phyloP scores from a whole-genome alignment of 2,113 vertebrate genomes.

The Melanocharis versteri region DNA sequence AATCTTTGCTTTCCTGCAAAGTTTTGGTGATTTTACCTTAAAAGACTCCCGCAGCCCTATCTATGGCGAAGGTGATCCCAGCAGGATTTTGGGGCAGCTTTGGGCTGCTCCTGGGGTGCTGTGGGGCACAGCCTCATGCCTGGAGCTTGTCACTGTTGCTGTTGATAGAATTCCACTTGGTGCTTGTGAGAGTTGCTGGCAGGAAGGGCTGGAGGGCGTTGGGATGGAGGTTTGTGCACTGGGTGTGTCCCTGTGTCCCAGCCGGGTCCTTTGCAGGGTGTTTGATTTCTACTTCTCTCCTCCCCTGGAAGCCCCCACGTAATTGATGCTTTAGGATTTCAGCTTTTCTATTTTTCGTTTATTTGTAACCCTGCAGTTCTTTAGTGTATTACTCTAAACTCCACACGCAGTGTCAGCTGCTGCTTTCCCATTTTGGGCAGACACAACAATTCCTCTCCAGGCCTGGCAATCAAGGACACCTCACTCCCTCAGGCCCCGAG shows the following conservation, averaged over 20 bases:
- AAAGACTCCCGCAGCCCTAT: background rate
- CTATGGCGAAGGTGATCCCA: fast-evolving
- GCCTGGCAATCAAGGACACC: too few species aligned
- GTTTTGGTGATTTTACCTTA: background rate
- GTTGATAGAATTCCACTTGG: background rate
- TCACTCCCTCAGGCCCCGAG: too few species aligned
- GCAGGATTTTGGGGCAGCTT: background rate
- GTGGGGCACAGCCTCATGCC: background rate
- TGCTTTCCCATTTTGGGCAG: too few species aligned
- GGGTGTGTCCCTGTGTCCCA: background rate
- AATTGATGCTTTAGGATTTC: too few species aligned
- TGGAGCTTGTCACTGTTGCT: background rate
- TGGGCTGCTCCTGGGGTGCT: background rate
- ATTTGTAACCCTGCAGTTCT: too few species aligned
- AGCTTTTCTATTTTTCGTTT: too few species aligned
- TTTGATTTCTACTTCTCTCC: background rate
- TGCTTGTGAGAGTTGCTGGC: background rate
- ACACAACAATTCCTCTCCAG: too few species aligned
- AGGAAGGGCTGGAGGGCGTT: background rate
- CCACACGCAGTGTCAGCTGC: too few species aligned
- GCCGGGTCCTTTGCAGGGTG: too few species aligned
- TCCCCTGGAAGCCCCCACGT: background rate
- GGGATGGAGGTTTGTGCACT: background rate
- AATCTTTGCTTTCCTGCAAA: background rate
- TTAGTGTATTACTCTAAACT: too few species aligned